Base-by-base conservation (phyloP, 2,113 vertebrate species). In the Channa argus region DNA sequence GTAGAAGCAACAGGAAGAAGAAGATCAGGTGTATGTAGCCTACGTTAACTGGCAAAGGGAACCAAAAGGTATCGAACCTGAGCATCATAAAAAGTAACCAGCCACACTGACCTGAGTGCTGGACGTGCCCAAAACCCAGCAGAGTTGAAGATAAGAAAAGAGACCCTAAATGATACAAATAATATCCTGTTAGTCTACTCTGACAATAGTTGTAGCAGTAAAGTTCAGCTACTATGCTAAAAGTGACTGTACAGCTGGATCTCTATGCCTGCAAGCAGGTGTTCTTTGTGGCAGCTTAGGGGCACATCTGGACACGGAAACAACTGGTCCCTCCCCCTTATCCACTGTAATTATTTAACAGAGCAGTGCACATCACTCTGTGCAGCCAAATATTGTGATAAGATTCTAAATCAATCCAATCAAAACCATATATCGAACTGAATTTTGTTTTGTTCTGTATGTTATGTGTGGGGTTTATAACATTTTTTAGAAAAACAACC, bases 191-290 rank as follows among this genome's bases (percentile, higher is more conserved):
- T 71, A 61, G 59, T 72, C 34, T 65, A 44, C 33, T 45, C 4
- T 49, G 60, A 38, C 55, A 55, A 13, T 47, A 3, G 24, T 24
- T 24, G 24, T 24, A 24, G 24, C 24, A 24, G 24, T 43, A 58
- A 60, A 24, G 68, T 66, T 64, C 8, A 46, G 10, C 24, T 24
- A 24, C 24, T 24, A 9, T 34, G 63, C 12, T 66, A 13, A 64
- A 47, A 54, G 41, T 36, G 62, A 51, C 11, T 33, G n/a, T 3
- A 34, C 8, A 51, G 6, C 5, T 51, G 6, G 68, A 47, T 53
- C 11, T 55, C 44, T 2, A 62, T 24, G 43, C 61, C 44, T 56
- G 44, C 38, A 63, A 56, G 34, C 46, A 65, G 41, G 60, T 39
- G 12, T 54, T 71, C 8, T 37, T 2, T 47, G 45, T 45, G 61